These are phyloP conservation scores for Gadus macrocephalus DNA, from an alignment of 2,113 vertebrate genomes.

Conservation along the genomic window DNA sequence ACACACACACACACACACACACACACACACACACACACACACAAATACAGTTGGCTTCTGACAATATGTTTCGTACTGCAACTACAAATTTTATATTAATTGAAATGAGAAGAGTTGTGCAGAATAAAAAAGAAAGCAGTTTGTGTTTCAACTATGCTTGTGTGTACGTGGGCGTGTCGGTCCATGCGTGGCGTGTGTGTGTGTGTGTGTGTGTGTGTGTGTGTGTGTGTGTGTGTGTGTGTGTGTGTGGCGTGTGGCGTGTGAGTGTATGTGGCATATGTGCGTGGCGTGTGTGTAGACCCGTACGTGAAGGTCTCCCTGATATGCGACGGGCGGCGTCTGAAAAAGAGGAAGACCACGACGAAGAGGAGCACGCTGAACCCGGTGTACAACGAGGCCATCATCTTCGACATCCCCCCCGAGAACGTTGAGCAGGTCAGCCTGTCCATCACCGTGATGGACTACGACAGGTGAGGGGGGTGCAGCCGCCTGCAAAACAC, in stretches of 20 bases:
- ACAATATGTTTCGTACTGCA: too few relatives aligned
- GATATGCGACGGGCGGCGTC: conserved; percentile 89
- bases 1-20: too few relatives aligned
- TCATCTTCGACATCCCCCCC: conserved; percentile 96
- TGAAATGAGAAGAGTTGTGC: too few relatives aligned
- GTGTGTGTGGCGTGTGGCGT: neutral
- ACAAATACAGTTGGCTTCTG: too few relatives aligned
- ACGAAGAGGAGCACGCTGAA: conserved; percentile 96
- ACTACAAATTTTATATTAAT: too few relatives aligned
- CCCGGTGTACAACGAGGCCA: conserved; percentile 94
- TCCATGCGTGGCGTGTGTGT: too few relatives aligned
- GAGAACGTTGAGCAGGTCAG: conserved; percentile 99
- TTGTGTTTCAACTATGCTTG: neutral
- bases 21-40: too few relatives aligned
- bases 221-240: too few relatives aligned
- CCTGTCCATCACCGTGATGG: conserved; percentile 95
- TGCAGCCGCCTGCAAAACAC: neutral
- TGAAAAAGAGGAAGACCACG: conserved; percentile 96
- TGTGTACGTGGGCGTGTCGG: neutral
- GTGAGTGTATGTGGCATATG: neutral
- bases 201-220: too few relatives aligned
- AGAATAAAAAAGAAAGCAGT: too few relatives aligned
- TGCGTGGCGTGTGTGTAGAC: conserved; percentile 68
- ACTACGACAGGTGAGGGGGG: conserved; percentile 87
- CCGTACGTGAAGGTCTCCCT: conserved; percentile 97